Base-by-base conservation (phyloP, 2,113 vertebrate species). In the Ammodytes dubius region DNA sequence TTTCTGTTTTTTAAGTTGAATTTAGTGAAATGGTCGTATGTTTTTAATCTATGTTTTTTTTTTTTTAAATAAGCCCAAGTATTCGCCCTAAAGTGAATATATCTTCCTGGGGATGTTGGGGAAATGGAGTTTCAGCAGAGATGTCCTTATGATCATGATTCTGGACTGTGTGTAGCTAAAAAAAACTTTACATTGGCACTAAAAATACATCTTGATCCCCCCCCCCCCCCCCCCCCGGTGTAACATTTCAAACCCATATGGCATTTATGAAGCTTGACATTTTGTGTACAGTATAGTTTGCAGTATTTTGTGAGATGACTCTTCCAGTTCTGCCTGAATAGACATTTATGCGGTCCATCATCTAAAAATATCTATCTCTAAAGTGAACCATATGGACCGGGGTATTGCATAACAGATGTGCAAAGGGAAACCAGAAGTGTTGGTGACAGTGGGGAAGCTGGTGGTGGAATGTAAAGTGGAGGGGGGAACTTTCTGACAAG, bases 281-380 rank as follows among this genome's bases (percentile, higher is more conserved):
- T 40, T 72, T 85, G 19, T 17, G 56, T 81, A 54, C 73, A 61
- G 57, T 19, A 14, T 13, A 68, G 69, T 71, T 89, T 85, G 46
- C 46, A 80, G 61, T 84, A 86, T 87, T 27, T 84, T 79, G 19
- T 37, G 69, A 61, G 69, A 85, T 87, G 74, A 83, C 77, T 82
- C 70, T 85, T 53, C 72, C 70, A 63, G 39, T 79, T 42, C 27
- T 76, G 57, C 57, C 50, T 89, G 81, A 83, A 83, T 73, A 56
- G 71, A 78, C 64, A 7, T 76, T 83, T 81, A 54, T 77, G 82
- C 73, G 57, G 66, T 90, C 67, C 58, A 85, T 88, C 71, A 15
- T 84, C 91, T 95, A 95, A 95, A 95, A 94, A 95, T 94, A 95
- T 87, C 90, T 74, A 50, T 45, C 82, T 84, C 67, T 94, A 92